Conservation (phyloP, 2,797 vertebrate genomes). For the Cuculus canorus region DNA sequence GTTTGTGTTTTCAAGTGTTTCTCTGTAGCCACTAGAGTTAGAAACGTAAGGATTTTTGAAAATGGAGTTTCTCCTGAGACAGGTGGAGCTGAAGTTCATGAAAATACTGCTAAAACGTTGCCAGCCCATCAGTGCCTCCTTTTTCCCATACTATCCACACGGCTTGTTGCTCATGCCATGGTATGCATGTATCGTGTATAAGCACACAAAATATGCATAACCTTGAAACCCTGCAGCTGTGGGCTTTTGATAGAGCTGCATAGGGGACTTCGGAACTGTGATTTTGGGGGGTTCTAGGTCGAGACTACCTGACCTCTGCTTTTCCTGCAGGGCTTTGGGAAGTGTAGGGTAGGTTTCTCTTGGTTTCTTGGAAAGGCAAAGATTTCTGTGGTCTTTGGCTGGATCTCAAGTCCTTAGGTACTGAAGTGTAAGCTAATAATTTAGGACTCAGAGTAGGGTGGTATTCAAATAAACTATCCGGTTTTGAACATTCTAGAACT, state of each 20-base stretch:
- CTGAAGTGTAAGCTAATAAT: slow-evolving; percentile 64
- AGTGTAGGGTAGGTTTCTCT: not conserved
- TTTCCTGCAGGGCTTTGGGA: slow-evolving; percentile 11
- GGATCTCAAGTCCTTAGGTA: slow-evolving; percentile 53
- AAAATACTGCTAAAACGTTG: not conserved
- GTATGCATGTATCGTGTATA: not conserved
- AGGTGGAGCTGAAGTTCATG: not conserved
- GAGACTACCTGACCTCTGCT: not conserved
- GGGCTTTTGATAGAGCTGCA: not conserved
- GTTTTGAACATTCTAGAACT: slow-evolving; percentile 29
- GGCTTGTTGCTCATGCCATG: not conserved
- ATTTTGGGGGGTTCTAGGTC: not conserved
- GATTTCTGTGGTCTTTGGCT: slow-evolving; percentile 60
- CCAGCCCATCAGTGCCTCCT: not conserved
- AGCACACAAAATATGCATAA: not conserved
- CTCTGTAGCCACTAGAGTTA: not conserved
- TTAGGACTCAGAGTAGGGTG: slow-evolving; percentile 20
- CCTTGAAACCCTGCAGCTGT: slow-evolving; percentile 1
- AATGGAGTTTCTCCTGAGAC: not conserved
- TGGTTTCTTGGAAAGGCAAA: slow-evolving; percentile 39
- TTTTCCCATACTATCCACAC: not conserved
- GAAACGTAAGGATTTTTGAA: not conserved
- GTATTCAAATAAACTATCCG: slow-evolving; percentile 61
- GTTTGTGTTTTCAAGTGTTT: not conserved
- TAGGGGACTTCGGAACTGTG: not conserved